Evolutionary conservation across 2,113 vertebrate genomes (phyloP), one percentile per base, ranked within the genome.

Genomic region (Girardinichthys multiradiatus): DNA sequence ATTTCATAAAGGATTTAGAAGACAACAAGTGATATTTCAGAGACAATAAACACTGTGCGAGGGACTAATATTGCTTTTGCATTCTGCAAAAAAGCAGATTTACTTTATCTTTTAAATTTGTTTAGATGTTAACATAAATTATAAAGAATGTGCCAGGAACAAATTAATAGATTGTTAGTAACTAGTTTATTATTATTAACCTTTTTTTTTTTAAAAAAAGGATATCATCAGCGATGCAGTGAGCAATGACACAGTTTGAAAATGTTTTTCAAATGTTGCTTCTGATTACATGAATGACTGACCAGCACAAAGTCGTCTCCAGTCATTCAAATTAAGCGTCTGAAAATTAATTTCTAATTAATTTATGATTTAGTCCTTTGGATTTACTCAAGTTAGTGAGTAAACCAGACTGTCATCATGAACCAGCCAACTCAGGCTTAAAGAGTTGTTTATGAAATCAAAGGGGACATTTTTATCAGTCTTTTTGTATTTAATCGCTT

Each of bases 1-100:
- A 78, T 71, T 71, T 35, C 60, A 30, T 28, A 64, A 68, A 60
- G 59, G 42, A 27, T 59, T 64, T 58, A 58, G 28, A 24, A 67
- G 30, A 67, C 17, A 68, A 68, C 35, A 14, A 45, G 42, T 17
- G 42, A 4, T 19, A 19, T 45, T 7, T 45, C 62, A 62, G 54
- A 51, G 61, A 62, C 27, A 58, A 21, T 26, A 65, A 35, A 63
- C 70, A 59, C 19, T 26, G 8, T 59, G 42, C 19, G 33, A 74
- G 70, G 68, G 57, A 45, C 37, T 67, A 24, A 19, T 30, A 27
- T 31, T n/a, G 57, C 28, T 57, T 37, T 67, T 1, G 4, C 58
- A 75, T 63, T 48, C 39, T 42, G 54, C n/a, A 51, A 30, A 74
- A 68, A 26, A 59, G 27, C 9, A 48, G 70, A 42, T 77, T 28